phyloP scores from a whole-genome alignment of 2,113 vertebrate genomes.

The Melanostigma gelatinosum region DNA sequence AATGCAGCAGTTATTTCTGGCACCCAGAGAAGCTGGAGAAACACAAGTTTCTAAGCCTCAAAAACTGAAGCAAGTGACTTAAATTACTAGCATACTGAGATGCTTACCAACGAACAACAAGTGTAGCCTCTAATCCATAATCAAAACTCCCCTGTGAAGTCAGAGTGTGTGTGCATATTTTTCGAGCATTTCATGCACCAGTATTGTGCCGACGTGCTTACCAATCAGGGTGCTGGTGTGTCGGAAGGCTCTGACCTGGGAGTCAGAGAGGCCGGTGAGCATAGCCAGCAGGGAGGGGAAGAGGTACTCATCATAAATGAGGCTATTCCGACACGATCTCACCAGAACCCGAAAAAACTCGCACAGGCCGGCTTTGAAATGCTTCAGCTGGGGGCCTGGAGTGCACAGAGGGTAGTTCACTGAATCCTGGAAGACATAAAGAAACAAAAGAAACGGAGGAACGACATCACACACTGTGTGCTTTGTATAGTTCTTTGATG shows the following conservation, averaged over 20 bases:
- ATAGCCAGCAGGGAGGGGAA: conserved; percentile 86
- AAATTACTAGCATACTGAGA: neutral
- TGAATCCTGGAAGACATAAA: conserved; percentile 79
- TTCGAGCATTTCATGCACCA: neutral
- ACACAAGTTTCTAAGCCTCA: neutral
- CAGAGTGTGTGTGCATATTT: too few relatives aligned
- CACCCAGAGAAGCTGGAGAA: neutral
- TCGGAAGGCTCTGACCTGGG: conserved; percentile 91
- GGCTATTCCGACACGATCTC: conserved; percentile 81
- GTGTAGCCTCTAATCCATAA: neutral
- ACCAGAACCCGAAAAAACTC: conserved; percentile 84
- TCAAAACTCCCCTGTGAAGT: neutral
- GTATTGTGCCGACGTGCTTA: conserved; percentile 63
- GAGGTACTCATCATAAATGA: conserved; percentile 87
- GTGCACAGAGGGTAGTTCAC: conserved; percentile 85
- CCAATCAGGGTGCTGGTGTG: conserved; percentile 92
- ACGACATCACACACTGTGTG: neutral
- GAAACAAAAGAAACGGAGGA: conserved; percentile 3
- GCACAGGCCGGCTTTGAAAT: conserved; percentile 83
- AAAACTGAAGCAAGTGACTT: neutral
- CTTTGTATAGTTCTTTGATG: neutral
- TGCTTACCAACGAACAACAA: too few relatives aligned
- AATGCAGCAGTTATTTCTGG: conserved; percentile 23
- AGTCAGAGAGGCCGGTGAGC: conserved; percentile 90
- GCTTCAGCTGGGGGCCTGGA: conserved; percentile 78